Percentiles rank a stretch among this genome's conserved stretches.
Conservation (phyloP, 2,113 vertebrate species). For the Uria aalge region DNA sequence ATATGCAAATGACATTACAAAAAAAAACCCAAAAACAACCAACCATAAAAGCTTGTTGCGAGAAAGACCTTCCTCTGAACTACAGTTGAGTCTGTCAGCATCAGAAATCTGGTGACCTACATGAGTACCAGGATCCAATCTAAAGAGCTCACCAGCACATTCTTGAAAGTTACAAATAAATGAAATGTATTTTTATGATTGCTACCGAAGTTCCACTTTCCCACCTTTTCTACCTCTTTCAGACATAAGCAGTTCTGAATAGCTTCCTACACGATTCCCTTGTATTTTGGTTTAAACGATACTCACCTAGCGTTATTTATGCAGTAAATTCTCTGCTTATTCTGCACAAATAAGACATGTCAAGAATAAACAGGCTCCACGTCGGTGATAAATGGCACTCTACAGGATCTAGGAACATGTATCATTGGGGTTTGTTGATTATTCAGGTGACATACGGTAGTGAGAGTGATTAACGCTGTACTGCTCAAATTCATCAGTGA, state of each 20-base stretch:
- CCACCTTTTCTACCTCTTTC: background rate
- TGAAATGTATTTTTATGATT: background rate
- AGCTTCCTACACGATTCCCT: background rate
- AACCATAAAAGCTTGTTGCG: background rate
- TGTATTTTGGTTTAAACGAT: background rate
- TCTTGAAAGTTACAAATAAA: background rate
- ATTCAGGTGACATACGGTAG: constrained; percentile 63
- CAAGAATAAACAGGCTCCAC: constrained; percentile 17
- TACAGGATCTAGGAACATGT: constrained; percentile 23
- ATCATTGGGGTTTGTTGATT: constrained; percentile 62
- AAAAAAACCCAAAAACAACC: background rate
- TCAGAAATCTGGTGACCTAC: background rate
- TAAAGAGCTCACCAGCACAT: background rate
- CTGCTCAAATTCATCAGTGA: constrained; percentile 61
- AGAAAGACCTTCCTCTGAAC: background rate
- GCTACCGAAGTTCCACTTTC: background rate
- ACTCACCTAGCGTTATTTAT: constrained; percentile 13
- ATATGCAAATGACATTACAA: background rate
- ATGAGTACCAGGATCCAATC: background rate
- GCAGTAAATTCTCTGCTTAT: constrained; percentile 45
- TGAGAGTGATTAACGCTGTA: constrained; percentile 59
- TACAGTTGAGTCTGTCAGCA: background rate
- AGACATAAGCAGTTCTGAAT: background rate
- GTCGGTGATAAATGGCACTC: constrained; percentile 37
- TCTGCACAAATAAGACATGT: constrained; percentile 47